Percentiles rank a stretch among this genome's conserved stretches.
Conservation (phyloP, 1,140 invertebrate species). For the Colletes latitarsis region DNA sequence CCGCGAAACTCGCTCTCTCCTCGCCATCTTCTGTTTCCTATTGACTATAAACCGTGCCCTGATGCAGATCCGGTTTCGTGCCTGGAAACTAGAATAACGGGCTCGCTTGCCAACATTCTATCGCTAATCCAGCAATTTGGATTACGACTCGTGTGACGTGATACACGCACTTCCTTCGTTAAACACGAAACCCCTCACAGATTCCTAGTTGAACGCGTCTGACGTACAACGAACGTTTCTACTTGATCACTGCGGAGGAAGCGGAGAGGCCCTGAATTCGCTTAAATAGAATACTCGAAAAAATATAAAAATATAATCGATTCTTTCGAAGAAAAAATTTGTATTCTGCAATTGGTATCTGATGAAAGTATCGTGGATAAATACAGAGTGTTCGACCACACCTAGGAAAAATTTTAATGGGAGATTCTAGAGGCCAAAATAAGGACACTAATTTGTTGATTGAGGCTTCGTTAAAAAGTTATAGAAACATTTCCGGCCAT, state of each 20-base stretch:
- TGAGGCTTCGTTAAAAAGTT: too few relatives aligned
- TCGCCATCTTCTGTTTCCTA: conserved; percentile 70
- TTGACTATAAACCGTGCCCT: conserved; percentile 59
- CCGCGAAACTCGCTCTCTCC: conserved; percentile 73
- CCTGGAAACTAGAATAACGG: conserved; percentile 53
- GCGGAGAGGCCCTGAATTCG: too few relatives aligned
- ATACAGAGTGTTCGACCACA: too few relatives aligned
- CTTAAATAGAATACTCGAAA: too few relatives aligned
- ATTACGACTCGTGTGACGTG: conserved; percentile 49
- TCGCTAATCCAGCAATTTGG: conserved; percentile 49
- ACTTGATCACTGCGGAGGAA: conserved; percentile 14
- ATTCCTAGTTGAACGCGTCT: conserved; percentile 19
- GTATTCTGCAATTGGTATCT: too few relatives aligned
- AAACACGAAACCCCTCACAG: background rate
- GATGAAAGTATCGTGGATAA: too few relatives aligned
- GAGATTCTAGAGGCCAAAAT: too few relatives aligned
- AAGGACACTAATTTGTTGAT: too few relatives aligned
- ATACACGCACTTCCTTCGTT: conserved; percentile 33
- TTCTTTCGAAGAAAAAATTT: too few relatives aligned
- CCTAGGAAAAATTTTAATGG: too few relatives aligned
- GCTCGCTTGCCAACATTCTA: conserved; percentile 26
- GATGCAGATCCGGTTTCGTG: conserved; percentile 61
- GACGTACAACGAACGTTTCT: conserved; percentile 18
- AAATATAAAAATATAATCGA: too few relatives aligned
- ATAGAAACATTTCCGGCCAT: too few relatives aligned